Evolutionary conservation across 1,140 invertebrate genomes (phyloP).

Genomic region (Bombus difficillimus): DNA sequence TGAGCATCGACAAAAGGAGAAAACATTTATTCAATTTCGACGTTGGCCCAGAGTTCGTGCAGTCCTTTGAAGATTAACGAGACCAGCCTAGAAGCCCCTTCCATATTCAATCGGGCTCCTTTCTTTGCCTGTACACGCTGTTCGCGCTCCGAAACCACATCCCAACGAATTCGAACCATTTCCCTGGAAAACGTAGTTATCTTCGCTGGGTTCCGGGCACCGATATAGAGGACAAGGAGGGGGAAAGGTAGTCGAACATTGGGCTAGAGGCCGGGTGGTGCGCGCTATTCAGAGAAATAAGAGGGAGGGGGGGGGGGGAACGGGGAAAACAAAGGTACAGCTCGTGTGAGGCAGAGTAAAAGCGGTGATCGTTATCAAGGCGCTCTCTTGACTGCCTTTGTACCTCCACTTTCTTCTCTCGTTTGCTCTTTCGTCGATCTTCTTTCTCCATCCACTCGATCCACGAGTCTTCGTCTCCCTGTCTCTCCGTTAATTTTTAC

Average conservation of each 20-base stretch:
- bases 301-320: background rate
- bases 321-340: constrained; percentile 34
- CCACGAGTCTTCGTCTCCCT: too few species aligned
- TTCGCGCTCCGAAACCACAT: constrained; percentile 31
- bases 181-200: constrained; percentile 68
- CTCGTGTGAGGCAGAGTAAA: constrained; percentile 27
- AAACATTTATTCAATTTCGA: constrained; percentile 66
- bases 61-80: constrained; percentile 70
- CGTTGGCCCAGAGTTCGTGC: constrained; percentile 41
- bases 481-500: constrained; percentile 15
- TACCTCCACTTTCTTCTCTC: background rate
- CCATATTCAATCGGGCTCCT: constrained; percentile 47
- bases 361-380: constrained; percentile 33
- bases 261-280: too few species aligned
- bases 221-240: background rate
- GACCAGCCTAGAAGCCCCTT: constrained; percentile 18
- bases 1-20: constrained; percentile 38
- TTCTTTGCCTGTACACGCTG: constrained; percentile 5
- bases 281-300: constrained; percentile 19
- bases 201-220: constrained; percentile 28
- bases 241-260: background rate
- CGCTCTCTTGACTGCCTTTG: background rate
- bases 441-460: background rate
- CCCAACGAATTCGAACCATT: constrained; percentile 54
- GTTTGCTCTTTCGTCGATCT: background rate